Conservation (phyloP, 2,113 vertebrate species). For the Muntiacus reevesi region DNA sequence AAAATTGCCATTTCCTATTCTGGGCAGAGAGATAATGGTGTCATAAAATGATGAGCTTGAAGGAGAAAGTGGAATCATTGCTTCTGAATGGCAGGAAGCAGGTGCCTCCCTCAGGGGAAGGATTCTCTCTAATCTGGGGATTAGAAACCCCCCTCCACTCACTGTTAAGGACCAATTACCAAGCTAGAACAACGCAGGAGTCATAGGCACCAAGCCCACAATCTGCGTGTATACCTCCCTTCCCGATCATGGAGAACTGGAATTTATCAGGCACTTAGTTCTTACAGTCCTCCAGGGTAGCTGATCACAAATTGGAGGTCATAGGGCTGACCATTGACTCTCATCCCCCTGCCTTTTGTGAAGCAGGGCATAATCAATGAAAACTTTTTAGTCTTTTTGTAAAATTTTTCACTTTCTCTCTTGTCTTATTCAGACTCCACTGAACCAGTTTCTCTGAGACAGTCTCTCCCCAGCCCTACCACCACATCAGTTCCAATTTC, state of each 20-base stretch:
- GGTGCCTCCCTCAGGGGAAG: background rate
- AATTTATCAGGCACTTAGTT: background rate
- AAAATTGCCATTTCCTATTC: background rate
- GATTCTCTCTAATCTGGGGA: background rate
- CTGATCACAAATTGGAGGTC: background rate
- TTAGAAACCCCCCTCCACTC: background rate
- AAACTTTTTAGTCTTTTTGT: background rate
- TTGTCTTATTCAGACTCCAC: background rate
- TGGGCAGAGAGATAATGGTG: background rate
- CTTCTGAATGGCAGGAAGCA: slow-evolving; percentile 9
- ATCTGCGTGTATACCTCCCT: fast-evolving
- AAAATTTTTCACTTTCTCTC: background rate
- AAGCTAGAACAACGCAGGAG: background rate
- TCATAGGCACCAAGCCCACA: background rate
- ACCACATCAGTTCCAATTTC: background rate
- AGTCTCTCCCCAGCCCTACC: background rate
- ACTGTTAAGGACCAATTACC: background rate
- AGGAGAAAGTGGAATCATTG: background rate
- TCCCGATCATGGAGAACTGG: fast-evolving
- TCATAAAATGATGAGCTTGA: background rate
- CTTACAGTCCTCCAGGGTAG: background rate
- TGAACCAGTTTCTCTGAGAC: background rate
- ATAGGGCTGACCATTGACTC: background rate
- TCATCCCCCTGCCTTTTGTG: background rate
- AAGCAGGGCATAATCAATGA: background rate